Evolutionary conservation across 2,797 vertebrate genomes (phyloP), one percentile per base, ranked within the genome.

Genomic region (Brotula barbata): DNA sequence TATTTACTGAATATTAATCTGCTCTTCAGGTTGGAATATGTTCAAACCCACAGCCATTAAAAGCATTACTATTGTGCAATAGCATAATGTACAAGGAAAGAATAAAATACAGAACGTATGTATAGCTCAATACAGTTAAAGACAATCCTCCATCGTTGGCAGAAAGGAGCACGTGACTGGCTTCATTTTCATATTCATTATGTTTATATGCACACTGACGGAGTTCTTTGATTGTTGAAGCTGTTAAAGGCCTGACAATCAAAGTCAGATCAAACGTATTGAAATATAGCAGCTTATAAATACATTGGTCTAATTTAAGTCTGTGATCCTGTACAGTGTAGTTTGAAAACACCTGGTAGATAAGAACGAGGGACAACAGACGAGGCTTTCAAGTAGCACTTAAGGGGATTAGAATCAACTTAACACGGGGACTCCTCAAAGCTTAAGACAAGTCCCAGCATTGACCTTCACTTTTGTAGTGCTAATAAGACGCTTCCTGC

Each of bases 1-100:
- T 57, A 9, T 58, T 59, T 39, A 59, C 56, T 71, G 28, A 63
- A 71, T 58, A 74, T 54, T 42, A 59, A 63, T 81, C 81, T 81
- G 77, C 75, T 90, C 81, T 72, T 81, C 59, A 74, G 74, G 81
- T 74, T 75, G 64, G 68, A 83, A 76, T 86, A 86, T 87, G 77
- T 85, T 89, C 77, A 87, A 60, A 85, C 88, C 77, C 83, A 85
- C 84, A 81, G 65, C 75, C 80, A 84, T 81, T 71, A 78, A 84
- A 81, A 89, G 82, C 82, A 87, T 82, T 77, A 73, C 73, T 82
- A 74, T 78, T 85, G 76, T 78, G 75, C 69, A 76, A 87, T 88
- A 90, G 84, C 81, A 45, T 85, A 86, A 87, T 88, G 83, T 90
- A 91, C 89, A 91, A 84, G 73, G 57, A 89, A 84, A 84, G 69